Evolutionary conservation across 2,888 invertebrate genomes (phyloP), one percentile per base, ranked within the genome.

Genomic region (Penaeus monodon): DNA sequence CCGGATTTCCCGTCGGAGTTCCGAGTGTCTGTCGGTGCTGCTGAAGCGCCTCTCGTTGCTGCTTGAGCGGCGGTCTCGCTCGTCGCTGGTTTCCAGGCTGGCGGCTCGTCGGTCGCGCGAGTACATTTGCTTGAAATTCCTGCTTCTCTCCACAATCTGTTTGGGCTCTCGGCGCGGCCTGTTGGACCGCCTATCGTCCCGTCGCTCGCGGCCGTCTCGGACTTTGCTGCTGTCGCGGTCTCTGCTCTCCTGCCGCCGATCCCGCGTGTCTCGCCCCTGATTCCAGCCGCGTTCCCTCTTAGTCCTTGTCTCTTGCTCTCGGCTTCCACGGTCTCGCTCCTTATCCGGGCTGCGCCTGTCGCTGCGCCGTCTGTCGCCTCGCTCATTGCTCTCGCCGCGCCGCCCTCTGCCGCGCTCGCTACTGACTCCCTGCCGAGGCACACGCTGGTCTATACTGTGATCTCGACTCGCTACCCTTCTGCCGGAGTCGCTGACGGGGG

Each of bases 21-120:
- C 79, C 24, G 83, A 78, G 29, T 83, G 83, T 24, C 82, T 77
- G n/a, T 87, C 86, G 29, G 65, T 82, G 73, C 79, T 83, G 74
- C 85, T 85, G 17, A 80, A 79, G 24, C 85, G 79, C 20, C 80
- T 79, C 24, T 85, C 85, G 63, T 80, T 80, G 65, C 44, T 80
- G n/a, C 63, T 70, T 1, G 29, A 63, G 10, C 70, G 73, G 20
- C 73, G 73, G 63, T 49, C 27, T 22, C 63, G 73, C 27, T n/a
- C 17, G 20, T 44, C 81, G 24, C 22, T 82, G 29, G 22, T 64
- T 24, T 78, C 78, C 17, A 78, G 64, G 63, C 78, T 78, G 68
- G n/a, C 74, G 38, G 82, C 57, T 44, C 82, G 74, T 38, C 64
- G 64, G 24, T 82, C 82, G 29, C 65, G 82, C 14, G 64, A n/a